Conservation (phyloP, 2,888 invertebrate species). For the Dimorphilus gyrociliatus region DNA sequence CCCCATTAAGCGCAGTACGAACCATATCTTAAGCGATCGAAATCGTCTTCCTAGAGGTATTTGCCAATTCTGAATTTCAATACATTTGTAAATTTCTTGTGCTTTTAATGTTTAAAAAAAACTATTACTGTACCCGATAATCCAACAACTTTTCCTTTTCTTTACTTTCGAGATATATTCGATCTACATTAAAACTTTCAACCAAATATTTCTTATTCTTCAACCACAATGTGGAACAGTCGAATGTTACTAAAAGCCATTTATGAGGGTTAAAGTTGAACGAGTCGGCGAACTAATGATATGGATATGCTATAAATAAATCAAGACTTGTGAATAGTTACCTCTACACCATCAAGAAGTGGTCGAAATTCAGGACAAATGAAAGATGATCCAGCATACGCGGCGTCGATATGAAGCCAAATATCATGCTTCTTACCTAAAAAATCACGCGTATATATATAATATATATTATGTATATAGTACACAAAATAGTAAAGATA, state of each 20-base stretch:
- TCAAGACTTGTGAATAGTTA: constrained; percentile 7
- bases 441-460: too few relatives aligned
- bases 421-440: constrained; percentile 53
- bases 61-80: constrained; percentile 67
- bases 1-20: constrained; percentile 66
- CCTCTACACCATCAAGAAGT: constrained; percentile 55
- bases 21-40: constrained; percentile 81
- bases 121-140: constrained; percentile 33
- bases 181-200: constrained; percentile 35
- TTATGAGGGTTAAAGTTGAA: constrained; percentile 97
- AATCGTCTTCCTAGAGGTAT: constrained; percentile 71
- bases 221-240: constrained; percentile 95
- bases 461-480: too few relatives aligned
- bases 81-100: too few relatives aligned
- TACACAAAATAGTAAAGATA: too few relatives aligned
- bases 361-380: constrained; percentile 85
- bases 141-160: constrained; percentile 29
- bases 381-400: constrained; percentile 85
- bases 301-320: constrained; percentile 1
- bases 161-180: constrained; percentile 34
- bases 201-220: constrained; percentile 26
- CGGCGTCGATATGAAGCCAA: constrained; percentile 97
- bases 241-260: constrained; percentile 95
- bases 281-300: constrained; percentile 62
- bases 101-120: too few relatives aligned